Conservation (phyloP, 2,113 vertebrate genomes). For the Piprites chloris region DNA sequence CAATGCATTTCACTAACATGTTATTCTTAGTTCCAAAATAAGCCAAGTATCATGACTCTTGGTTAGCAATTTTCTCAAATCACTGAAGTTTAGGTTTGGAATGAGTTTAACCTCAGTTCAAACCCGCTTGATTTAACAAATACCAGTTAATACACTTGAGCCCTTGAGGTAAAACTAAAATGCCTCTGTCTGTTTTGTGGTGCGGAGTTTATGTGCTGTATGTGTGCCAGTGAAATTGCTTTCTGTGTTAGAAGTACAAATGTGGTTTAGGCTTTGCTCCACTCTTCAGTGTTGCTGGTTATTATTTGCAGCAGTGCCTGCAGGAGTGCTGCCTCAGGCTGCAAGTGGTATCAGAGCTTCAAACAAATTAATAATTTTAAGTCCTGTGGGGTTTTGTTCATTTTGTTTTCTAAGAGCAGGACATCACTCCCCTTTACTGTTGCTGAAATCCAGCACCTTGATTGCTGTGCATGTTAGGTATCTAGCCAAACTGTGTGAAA, state of each 20-base stretch:
- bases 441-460: neutral
- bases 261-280: neutral
- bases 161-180: neutral
- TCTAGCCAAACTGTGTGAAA: neutral
- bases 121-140: constrained; percentile 10
- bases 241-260: neutral
- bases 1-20: neutral
- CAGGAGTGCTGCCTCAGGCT: neutral
- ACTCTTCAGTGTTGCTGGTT: neutral
- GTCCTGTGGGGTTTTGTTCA: neutral
- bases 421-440: neutral
- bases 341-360: neutral
- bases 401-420: neutral
- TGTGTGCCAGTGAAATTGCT: neutral
- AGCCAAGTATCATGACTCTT: neutral
- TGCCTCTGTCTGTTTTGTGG: neutral
- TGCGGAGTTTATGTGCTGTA: neutral
- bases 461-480: neutral
- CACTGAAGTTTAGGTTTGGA: neutral
- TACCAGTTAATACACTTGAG: neutral
- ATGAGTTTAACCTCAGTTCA: neutral
- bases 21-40: neutral
- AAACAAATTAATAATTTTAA: neutral
- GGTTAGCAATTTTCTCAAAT: neutral
- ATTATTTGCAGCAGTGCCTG: neutral